phyloP scores from a whole-genome alignment of 2,797 vertebrate genomes.

The Rhincodon typus region DNA sequence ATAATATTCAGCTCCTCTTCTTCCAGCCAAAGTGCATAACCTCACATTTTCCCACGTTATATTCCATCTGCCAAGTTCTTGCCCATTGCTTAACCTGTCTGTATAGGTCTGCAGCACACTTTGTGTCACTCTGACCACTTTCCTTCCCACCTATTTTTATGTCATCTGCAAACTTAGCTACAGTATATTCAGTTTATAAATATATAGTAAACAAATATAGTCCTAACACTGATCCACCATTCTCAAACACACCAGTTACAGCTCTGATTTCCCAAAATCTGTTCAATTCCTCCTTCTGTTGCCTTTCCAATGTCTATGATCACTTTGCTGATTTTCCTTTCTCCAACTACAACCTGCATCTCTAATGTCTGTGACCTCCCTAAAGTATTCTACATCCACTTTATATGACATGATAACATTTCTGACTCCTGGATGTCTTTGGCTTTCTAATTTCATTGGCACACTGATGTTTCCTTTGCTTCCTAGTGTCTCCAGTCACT shows the following conservation, averaged over 20 bases:
- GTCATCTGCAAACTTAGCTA: no score
- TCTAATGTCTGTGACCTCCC: neutral
- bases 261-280: neutral
- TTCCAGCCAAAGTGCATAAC: no score
- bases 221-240: no score
- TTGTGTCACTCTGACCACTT: no score
- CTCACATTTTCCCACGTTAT: no score
- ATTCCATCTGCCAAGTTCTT: no score
- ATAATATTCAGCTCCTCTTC: no score
- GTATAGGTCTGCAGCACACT: no score
- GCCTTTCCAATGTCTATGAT: neutral
- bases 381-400: neutral
- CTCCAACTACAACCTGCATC: neutral
- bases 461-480: neutral
- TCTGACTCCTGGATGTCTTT: neutral
- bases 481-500: neutral
- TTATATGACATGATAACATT: neutral
- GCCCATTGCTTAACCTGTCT: no score
- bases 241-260: neutral
- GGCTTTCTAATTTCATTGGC: neutral
- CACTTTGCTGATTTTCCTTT: neutral
- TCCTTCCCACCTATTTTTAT: no score
- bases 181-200: no score
- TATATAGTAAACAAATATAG: no score
- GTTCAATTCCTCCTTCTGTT: neutral